These are phyloP conservation scores for Drosophila siamana DNA, from an alignment of 2,888 invertebrate species.

Conservation along the genomic window DNA sequence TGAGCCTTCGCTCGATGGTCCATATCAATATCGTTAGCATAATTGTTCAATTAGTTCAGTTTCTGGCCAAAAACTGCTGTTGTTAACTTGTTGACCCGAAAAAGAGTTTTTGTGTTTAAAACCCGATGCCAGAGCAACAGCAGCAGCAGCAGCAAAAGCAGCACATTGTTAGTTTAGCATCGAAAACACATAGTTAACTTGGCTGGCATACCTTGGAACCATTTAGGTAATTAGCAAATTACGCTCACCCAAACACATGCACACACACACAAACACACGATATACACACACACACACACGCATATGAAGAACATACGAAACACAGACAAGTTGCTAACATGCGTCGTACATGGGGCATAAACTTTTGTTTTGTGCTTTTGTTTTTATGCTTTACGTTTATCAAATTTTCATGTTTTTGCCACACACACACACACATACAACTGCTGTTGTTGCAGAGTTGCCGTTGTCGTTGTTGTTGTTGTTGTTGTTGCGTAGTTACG, in stretches of 20 bases:
- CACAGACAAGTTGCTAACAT: conserved; percentile 17
- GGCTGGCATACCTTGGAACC: conserved; percentile 61
- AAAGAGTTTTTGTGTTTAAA: conserved; percentile 32
- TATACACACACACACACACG: conserved; percentile 28
- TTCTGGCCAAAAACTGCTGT: conserved; percentile 27
- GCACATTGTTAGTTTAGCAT: conserved; percentile 46
- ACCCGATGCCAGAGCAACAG: conserved; percentile 1
- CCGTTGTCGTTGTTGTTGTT: conserved; percentile 9
- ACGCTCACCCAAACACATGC: conserved; percentile 37
- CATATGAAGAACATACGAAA: conserved; percentile 1
- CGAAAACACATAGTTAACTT: conserved; percentile 27
- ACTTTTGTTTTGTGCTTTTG: conserved; percentile 51
- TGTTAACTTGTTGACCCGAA: conserved; percentile 40
- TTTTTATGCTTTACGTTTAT: conserved; percentile 69
- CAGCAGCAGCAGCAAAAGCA: too few species aligned
- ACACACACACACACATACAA: conserved; percentile 28
- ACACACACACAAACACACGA: conserved; percentile 25
- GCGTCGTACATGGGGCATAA: conserved; percentile 43
- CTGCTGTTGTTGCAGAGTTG: background rate
- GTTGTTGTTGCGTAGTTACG: conserved; percentile 66
- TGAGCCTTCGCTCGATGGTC: conserved; percentile 1
- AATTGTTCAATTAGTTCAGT: conserved; percentile 57
- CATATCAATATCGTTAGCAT: conserved; percentile 47
- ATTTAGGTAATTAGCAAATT: conserved; percentile 78
- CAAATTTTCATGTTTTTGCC: conserved; percentile 74